Percentiles rank a stretch among this genome's conserved stretches.
Conservation (phyloP, 92 coral and sea anemone genomes). For the Parazoanthus darwini region DNA sequence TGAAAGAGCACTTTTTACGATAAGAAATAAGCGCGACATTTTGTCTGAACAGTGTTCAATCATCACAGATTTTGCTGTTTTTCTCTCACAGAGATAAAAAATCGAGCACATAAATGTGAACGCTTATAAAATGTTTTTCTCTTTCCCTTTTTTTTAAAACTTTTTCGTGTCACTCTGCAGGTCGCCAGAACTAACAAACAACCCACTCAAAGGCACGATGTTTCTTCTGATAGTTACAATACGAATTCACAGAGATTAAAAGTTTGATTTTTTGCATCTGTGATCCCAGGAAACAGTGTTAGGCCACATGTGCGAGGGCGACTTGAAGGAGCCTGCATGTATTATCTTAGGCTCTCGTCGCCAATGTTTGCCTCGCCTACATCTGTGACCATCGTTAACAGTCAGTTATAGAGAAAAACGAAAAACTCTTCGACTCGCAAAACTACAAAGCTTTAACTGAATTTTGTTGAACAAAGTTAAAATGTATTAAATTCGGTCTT, state of each 20-base stretch:
- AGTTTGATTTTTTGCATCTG: constrained; percentile 36
- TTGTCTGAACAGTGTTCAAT: not conserved
- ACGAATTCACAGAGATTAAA: not conserved
- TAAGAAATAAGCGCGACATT: not conserved
- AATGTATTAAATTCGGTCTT: not conserved
- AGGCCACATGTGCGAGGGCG: constrained; percentile 24
- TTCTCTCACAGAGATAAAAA: not conserved
- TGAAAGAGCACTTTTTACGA: constrained; percentile 3
- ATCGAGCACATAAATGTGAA: not conserved
- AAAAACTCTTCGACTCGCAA: not conserved
- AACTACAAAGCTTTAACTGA: not conserved
- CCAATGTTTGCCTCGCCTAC: constrained; percentile 23
- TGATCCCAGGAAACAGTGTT: constrained; percentile 32
- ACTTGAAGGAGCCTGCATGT: constrained; percentile 2
- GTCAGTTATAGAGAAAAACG: not conserved
- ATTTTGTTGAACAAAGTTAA: not conserved
- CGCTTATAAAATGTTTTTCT: too few species aligned
- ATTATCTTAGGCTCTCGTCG: not conserved
- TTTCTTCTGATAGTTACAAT: constrained; percentile 8
- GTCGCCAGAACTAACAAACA: not conserved
- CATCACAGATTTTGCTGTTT: too few species aligned
- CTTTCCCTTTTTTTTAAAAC: not conserved
- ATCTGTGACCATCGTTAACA: constrained; percentile 20
- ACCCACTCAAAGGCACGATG: not conserved
- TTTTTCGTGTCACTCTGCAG: not conserved